These are phyloP conservation scores for Microctonus brassicae DNA, from an alignment of 2,888 invertebrate species.

Conservation along the genomic window DNA sequence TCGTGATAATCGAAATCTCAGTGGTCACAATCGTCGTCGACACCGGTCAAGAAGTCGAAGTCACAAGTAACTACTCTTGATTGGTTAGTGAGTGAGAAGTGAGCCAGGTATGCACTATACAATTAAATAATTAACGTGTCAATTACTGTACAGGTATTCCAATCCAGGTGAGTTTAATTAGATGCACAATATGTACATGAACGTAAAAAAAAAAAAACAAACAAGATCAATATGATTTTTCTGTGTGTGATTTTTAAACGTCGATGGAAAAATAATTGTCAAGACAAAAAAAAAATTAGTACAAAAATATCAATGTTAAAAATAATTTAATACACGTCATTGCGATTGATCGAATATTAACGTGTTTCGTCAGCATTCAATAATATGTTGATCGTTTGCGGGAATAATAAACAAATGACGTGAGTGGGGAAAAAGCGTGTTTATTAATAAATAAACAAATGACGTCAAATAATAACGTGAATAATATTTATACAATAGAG, in stretches of 20 bases:
- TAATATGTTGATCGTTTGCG: conserved; percentile 4
- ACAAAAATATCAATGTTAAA: conserved; percentile 44
- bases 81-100: conserved; percentile 70
- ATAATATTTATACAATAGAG: not conserved
- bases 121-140: conserved; percentile 67
- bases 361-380: conserved; percentile 13
- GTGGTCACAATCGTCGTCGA: conserved; percentile 65
- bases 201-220: conserved; percentile 51
- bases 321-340: conserved; percentile 11
- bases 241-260: not conserved
- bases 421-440: too few relatives aligned
- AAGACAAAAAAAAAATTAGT: too few relatives aligned
- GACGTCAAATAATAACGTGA: conserved; percentile 23
- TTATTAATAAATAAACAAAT: too few relatives aligned
- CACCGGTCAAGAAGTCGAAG: conserved; percentile 69
- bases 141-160: conserved; percentile 69
- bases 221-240: not conserved
- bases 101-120: conserved; percentile 69
- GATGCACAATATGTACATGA: conserved; percentile 60
- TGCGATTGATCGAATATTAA: conserved; percentile 3
- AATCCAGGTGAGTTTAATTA: conserved; percentile 68
- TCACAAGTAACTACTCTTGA: conserved; percentile 70
- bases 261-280: conserved; percentile 6
- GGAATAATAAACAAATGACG: not conserved
- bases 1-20: conserved; percentile 65